These are phyloP conservation scores for Lathronympha strigana DNA, from an alignment of 2,888 invertebrate genomes.

Conservation along the genomic window DNA sequence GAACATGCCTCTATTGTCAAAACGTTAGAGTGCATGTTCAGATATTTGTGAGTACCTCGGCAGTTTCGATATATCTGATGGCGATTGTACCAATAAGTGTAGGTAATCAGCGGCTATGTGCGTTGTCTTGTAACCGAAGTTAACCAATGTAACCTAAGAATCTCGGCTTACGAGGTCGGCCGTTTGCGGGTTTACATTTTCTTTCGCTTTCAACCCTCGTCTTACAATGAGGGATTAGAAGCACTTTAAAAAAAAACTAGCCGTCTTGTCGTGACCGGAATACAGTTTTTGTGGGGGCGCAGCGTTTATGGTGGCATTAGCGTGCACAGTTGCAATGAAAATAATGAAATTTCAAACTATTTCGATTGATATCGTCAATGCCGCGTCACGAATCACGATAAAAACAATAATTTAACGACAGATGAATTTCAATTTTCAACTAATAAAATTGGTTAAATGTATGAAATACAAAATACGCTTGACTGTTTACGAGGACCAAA, in stretches of 20 bases:
- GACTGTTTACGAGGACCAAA: neutral
- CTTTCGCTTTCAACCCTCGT: slow-evolving; percentile 7
- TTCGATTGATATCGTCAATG: too few species aligned
- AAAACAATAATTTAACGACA: too few species aligned
- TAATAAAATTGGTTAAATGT: neutral
- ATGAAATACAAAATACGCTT: neutral
- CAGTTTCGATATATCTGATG: too few species aligned
- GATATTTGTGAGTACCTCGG: too few species aligned
- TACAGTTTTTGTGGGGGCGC: neutral
- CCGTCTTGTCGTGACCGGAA: neutral
- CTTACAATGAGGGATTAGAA: neutral
- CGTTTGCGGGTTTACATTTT: slow-evolving; percentile 16
- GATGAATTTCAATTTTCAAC: neutral
- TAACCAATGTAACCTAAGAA: slow-evolving; percentile 29
- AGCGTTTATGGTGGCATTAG: neutral
- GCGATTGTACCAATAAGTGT: slow-evolving; percentile 18
- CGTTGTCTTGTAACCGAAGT: slow-evolving; percentile 28
- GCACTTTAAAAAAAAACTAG: neutral
- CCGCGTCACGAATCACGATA: neutral
- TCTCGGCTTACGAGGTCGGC: slow-evolving; percentile 1
- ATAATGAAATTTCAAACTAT: neutral
- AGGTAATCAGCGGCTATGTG: neutral
- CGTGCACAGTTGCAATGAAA: neutral
- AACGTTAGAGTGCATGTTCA: too few species aligned
- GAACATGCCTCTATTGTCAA: too few species aligned